Evolutionary conservation across 2,888 invertebrate genomes (phyloP).

Genomic region (Clusia tigrina): DNA sequence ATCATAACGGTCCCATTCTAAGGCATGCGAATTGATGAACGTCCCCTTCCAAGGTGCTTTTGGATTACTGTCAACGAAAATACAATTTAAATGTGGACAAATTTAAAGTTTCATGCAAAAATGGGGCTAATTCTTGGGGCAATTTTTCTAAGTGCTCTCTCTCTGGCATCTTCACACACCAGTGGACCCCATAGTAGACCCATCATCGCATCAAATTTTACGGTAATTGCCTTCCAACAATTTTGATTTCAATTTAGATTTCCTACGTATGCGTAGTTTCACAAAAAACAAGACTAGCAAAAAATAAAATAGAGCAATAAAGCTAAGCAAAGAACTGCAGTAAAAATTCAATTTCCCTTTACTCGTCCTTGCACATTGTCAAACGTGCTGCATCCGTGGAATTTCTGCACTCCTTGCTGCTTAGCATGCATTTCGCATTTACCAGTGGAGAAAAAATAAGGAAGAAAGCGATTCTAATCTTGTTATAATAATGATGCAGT

Average conservation of each 20-base stretch:
- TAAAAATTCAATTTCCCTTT: constrained; percentile 55
- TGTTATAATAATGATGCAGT: neutral
- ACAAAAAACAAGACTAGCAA: neutral
- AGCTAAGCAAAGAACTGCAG: constrained; percentile 45
- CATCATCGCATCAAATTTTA: constrained; percentile 24
- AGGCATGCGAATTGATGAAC: constrained; percentile 71
- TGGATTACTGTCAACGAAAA: constrained; percentile 73
- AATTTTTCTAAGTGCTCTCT: neutral
- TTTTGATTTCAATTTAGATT: neutral
- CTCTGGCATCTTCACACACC: neutral
- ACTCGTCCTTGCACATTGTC: neutral
- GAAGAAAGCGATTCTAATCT: constrained; percentile 16
- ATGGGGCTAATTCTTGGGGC: neutral
- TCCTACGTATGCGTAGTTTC: neutral
- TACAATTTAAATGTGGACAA: neutral
- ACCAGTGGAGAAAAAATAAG: too few relatives aligned
- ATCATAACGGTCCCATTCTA: constrained; percentile 75
- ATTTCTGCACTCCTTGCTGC: neutral
- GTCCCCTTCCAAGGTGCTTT: constrained; percentile 75
- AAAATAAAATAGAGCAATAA: constrained; percentile 16
- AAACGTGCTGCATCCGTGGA: neutral
- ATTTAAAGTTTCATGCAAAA: neutral
- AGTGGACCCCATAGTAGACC: too few relatives aligned
- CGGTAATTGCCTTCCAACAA: constrained; percentile 12
- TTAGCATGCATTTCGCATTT: constrained; percentile 11